Evolutionary conservation across 2,888 invertebrate genomes (phyloP).

Genomic region (Bellardia bayeri): DNA sequence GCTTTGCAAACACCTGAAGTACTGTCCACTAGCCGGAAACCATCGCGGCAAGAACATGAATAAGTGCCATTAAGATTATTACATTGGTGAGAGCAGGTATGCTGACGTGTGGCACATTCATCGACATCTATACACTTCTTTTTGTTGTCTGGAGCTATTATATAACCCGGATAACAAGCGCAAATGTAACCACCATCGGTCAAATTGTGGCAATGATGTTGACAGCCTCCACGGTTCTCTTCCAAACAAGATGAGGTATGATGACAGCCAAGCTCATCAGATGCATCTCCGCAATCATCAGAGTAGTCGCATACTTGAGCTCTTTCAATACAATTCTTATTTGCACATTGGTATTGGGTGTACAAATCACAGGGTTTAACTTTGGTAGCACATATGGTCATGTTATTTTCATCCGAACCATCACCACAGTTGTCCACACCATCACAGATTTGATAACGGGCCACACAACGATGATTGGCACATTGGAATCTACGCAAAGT

Average conservation of each 20-base stretch:
- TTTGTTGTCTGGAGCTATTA: constrained; percentile 90
- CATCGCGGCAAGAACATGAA: constrained; percentile 93
- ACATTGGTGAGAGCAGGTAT: constrained; percentile 97
- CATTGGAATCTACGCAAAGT: constrained; percentile 94
- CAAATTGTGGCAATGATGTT: constrained; percentile 95
- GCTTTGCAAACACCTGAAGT: constrained; percentile 93
- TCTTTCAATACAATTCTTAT: constrained; percentile 92
- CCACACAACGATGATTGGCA: constrained; percentile 93
- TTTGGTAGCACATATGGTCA: constrained; percentile 93
- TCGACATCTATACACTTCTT: constrained; percentile 95
- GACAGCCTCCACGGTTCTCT: constrained; percentile 91
- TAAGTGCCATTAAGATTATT: constrained; percentile 95
- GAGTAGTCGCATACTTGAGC: constrained; percentile 93
- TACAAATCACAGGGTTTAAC: constrained; percentile 90
- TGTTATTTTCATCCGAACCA: constrained; percentile 97
- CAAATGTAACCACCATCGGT: constrained; percentile 95
- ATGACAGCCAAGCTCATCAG: constrained; percentile 96
- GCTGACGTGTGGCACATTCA: constrained; percentile 92
- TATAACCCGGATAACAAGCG: constrained; percentile 94
- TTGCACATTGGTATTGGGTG: constrained; percentile 94
- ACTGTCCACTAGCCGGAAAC: constrained; percentile 90
- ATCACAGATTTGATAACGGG: constrained; percentile 94
- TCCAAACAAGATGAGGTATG: constrained; percentile 87
- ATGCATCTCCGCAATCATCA: constrained; percentile 95
- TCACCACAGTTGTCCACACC: constrained; percentile 97